Conservation (phyloP, 2,797 vertebrate genomes). For the Gallinago nigripennis region DNA sequence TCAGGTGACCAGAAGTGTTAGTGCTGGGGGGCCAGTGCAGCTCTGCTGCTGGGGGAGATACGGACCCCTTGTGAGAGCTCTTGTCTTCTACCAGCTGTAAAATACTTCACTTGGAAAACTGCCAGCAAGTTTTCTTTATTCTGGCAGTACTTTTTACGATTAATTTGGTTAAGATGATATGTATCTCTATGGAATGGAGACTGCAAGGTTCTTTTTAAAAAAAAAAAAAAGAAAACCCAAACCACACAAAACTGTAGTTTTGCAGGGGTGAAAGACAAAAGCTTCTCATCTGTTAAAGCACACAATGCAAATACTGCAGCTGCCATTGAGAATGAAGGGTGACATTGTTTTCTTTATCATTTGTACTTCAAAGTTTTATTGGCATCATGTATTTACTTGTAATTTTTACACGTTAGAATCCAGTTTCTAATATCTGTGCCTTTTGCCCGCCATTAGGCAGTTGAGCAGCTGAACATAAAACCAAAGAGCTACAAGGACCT, state of each 20-base stretch:
- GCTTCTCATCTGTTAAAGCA: background rate
- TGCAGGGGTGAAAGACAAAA: background rate
- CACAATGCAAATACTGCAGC: background rate
- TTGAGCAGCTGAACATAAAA: conserved; percentile 96
- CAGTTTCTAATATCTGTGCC: background rate
- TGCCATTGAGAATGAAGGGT: background rate
- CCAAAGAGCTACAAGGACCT: conserved; percentile 94
- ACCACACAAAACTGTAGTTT: background rate
- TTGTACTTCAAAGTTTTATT: background rate
- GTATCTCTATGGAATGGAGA: background rate
- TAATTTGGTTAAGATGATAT: background rate
- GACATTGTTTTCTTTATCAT: background rate
- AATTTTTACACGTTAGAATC: background rate
- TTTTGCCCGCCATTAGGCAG: conserved; percentile 79
- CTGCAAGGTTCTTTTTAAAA: background rate
- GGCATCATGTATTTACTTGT: background rate
- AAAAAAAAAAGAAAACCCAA: background rate
- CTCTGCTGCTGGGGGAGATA: background rate
- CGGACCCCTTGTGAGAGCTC: background rate
- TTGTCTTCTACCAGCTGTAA: background rate
- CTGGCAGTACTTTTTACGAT: background rate
- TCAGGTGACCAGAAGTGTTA: background rate
- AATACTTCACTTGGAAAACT: background rate
- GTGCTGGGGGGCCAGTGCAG: background rate
- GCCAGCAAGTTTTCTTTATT: background rate